Evolutionary conservation across 2,797 vertebrate species (phyloP).

Genomic region (Sebastes matsubarae): DNA sequence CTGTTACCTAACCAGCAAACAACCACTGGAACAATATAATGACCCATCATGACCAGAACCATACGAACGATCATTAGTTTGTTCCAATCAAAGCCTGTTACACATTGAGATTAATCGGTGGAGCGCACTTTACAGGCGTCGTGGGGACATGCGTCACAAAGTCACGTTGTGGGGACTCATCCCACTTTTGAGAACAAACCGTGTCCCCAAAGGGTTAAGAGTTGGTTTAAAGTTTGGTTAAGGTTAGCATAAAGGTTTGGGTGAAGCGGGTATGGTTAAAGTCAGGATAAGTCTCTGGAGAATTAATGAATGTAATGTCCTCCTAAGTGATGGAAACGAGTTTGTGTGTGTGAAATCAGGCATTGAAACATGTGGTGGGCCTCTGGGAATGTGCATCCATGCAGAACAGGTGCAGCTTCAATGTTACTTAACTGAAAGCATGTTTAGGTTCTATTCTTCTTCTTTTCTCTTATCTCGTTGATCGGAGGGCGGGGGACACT

Average conservation of each 20-base stretch:
- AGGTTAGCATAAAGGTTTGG: background rate
- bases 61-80: background rate
- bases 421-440: background rate
- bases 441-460: background rate
- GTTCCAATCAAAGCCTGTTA: background rate
- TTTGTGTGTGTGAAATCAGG: slow-evolving; percentile 28
- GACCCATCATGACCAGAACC: background rate
- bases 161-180: background rate
- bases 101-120: background rate
- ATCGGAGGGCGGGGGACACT: background rate
- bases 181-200: background rate
- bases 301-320: background rate
- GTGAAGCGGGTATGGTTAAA: background rate
- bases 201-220: background rate
- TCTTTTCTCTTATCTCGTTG: background rate
- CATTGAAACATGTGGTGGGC: slow-evolving; percentile 30
- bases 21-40: slow-evolving; percentile 29
- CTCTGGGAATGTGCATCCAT: slow-evolving; percentile 32
- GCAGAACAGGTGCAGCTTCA: slow-evolving; percentile 12
- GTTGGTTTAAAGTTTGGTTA: background rate
- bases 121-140: background rate
- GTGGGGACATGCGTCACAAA: background rate
- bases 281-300: background rate
- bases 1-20: slow-evolving; percentile 24
- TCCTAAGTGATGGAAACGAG: background rate